These are phyloP conservation scores for Mobula birostris DNA, from an alignment of 2,113 vertebrate genomes.

Conservation along the genomic window DNA sequence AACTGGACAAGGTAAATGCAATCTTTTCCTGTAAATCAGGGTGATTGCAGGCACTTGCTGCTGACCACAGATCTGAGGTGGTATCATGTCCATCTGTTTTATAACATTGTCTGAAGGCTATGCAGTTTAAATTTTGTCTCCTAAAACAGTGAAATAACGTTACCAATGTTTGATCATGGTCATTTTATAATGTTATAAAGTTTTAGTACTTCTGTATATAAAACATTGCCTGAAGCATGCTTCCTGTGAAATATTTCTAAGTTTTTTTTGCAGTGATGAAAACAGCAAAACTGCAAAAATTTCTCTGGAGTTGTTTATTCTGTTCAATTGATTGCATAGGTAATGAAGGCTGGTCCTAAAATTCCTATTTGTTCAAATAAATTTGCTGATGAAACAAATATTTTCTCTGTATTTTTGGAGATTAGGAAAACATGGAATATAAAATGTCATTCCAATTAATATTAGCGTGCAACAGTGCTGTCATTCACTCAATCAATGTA, in stretches of 20 bases:
- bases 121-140: background rate
- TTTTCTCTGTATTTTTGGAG: background rate
- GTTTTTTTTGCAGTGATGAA: background rate
- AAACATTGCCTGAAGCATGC: background rate
- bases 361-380: slow-evolving; percentile 24
- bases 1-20: too few species aligned
- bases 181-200: background rate
- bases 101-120: background rate
- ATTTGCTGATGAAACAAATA: background rate
- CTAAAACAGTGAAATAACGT: background rate
- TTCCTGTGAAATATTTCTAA: background rate
- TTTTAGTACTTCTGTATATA: background rate
- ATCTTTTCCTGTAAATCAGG: too few species aligned
- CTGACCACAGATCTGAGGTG: too few species aligned
- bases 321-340: background rate
- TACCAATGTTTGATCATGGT: too few species aligned
- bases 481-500: background rate
- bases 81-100: background rate
- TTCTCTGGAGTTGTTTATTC: background rate
- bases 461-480: background rate
- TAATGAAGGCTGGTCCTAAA: slow-evolving; percentile 15
- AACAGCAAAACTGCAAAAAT: background rate
- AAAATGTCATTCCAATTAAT: background rate
- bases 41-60: too few species aligned
- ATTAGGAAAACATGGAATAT: background rate